Base-by-base conservation (phyloP, 2,797 vertebrate genomes). In the Oophaga sylvatica region DNA sequence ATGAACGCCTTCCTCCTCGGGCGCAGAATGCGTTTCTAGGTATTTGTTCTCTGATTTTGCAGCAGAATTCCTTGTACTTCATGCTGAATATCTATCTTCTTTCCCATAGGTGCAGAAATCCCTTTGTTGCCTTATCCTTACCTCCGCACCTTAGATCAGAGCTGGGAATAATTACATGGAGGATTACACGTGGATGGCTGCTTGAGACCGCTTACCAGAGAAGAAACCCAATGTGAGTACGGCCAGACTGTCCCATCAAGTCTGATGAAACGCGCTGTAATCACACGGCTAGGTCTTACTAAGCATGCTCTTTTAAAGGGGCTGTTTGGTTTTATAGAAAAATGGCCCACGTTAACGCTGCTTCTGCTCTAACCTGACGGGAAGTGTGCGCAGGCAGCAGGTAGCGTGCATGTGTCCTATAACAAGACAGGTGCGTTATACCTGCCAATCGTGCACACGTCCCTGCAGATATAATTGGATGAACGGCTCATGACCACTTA, bases 21-120 rank as follows among this genome's bases (percentile, higher is more conserved):
- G 71, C 20, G 41, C 20, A 53, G 31, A 53, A n/a, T 76, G 19
- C 19, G 10, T 16, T 29, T 22, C 11, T 80, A 3, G 45, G 57
- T 20, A 41, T 65, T 22, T 63, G 59, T 63, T 60, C 35, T 80
- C 0, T 65, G 78, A 12, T 26, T 29, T 12, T 75, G 35, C 12
- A 71, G 68, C 5, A 75, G 41, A 78, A 57, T 62, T 62, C 31
- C 35, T 41, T 41, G 19, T 35, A 22, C 78, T 65, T 63, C 15
- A 16, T n/a, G 17, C 35, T 45, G 62, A 81, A 5, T 31, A 26
- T 81, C 3, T 11, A 65, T 48, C 12, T 81, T 67, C 79, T 48
- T 53, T 65, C 41, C 62, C 48, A 45, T 19, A 84, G 83, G 11
- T 75, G 45, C 57, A 84, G 71, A 84, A 53, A 13, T 48, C 57